Conservation (phyloP, 1,140 invertebrate species). For the Drosophila takahashii region DNA sequence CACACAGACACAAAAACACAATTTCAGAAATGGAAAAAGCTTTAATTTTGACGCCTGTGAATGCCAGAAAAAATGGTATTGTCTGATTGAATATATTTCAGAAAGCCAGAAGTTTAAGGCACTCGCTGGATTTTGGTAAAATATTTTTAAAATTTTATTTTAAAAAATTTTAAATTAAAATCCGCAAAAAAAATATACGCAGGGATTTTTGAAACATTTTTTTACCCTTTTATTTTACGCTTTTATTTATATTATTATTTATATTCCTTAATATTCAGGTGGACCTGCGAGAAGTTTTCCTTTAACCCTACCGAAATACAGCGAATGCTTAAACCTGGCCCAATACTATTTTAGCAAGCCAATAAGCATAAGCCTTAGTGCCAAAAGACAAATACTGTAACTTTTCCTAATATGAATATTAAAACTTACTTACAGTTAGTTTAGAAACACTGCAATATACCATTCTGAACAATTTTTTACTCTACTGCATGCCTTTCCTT, state of each 20-base stretch:
- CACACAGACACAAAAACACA: conserved; percentile 25
- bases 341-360: conserved; percentile 16
- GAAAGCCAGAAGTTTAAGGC: conserved; percentile 16
- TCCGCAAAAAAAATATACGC: too few species aligned
- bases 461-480: conserved; percentile 24
- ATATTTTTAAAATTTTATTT: background rate
- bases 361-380: conserved; percentile 10
- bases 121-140: conserved; percentile 3
- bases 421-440: conserved; percentile 26
- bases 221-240: background rate
- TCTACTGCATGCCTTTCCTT: conserved; percentile 64
- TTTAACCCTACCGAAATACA: conserved; percentile 2
- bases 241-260: background rate
- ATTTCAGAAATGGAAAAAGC: conserved; percentile 31
- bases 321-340: conserved; percentile 9
- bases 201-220: too few species aligned
- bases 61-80: conserved; percentile 38
- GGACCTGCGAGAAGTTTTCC: background rate
- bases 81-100: conserved; percentile 15
- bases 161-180: too few species aligned
- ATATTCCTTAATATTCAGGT: background rate
- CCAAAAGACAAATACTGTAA: conserved; percentile 1
- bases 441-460: conserved; percentile 47
- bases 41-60: conserved; percentile 49
- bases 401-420: conserved; percentile 13